Percentiles rank a stretch among this genome's conserved stretches.
phyloP scores from a whole-genome alignment of 53 echinoderm and acorn worm species.

The Mesocentrotus franciscanus region DNA sequence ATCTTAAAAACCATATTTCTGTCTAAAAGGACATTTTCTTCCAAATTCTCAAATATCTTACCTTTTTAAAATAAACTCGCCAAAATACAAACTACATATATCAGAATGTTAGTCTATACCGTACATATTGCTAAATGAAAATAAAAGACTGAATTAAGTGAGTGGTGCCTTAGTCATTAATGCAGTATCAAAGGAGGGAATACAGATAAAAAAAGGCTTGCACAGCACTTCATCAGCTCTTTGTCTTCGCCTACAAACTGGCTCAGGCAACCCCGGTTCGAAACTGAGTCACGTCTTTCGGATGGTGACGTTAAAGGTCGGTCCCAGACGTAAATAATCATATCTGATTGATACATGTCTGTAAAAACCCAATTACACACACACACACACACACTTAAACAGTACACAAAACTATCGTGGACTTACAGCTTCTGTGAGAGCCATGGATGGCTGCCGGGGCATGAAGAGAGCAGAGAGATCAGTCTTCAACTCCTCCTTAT shows the following conservation, averaged over 20 bases:
- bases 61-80: not conserved
- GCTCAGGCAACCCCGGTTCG: too few species aligned
- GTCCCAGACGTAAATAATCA: too few species aligned
- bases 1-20: too few species aligned
- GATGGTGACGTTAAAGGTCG: too few species aligned
- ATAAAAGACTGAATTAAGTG: not conserved
- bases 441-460: constrained; percentile 95
- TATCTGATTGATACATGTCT: too few species aligned
- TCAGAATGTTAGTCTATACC: not conserved
- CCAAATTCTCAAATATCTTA: not conserved
- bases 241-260: too few species aligned
- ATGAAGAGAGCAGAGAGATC: constrained; percentile 95
- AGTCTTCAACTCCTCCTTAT: constrained; percentile 86
- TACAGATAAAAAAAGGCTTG: not conserved
- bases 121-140: not conserved
- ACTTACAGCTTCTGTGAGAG: constrained; percentile 89
- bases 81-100: too few species aligned
- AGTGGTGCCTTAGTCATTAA: not conserved
- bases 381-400: too few species aligned
- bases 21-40: not conserved
- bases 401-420: not conserved
- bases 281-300: too few species aligned
- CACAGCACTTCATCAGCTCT: too few species aligned
- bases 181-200: not conserved
- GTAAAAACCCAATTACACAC: too few species aligned